Conservation (phyloP, 2,797 vertebrate species). For the Acrocephalus scirpaceus region DNA sequence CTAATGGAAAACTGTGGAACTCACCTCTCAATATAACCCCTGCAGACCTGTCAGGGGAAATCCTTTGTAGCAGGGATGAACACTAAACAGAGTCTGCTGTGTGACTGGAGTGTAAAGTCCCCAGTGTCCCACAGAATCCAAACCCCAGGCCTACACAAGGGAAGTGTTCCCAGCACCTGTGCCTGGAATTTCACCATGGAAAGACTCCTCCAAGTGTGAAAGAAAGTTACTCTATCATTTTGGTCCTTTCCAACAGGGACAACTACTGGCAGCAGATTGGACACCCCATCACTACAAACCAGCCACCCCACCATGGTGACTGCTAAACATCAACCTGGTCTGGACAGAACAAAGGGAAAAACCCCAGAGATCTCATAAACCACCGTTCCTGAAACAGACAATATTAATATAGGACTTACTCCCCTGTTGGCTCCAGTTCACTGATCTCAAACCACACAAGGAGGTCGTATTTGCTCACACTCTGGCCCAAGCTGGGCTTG, state of each 20-base stretch:
- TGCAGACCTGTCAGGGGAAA: not conserved
- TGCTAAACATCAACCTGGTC: not conserved
- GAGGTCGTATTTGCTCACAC: conserved; percentile 97
- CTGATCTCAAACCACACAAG: conserved; percentile 99
- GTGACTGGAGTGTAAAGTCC: not conserved
- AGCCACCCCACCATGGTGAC: not conserved
- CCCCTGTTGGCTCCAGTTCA: conserved; percentile 98
- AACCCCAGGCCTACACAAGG: not conserved
- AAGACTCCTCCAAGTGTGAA: not conserved
- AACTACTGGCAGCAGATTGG: not conserved
- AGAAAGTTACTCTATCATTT: not conserved
- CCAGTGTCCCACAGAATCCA: not conserved
- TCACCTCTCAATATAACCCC: not conserved
- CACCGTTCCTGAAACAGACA: not conserved
- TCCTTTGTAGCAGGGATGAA: not conserved
- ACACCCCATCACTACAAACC: not conserved
- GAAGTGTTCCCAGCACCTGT: not conserved
- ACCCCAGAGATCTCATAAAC: not conserved
- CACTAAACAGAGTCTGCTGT: not conserved
- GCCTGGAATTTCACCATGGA: not conserved
- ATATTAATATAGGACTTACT: conserved; percentile 83
- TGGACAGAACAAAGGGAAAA: not conserved
- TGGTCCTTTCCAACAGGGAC: not conserved
- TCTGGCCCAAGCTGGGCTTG: conserved; percentile 94
- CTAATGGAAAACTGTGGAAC: not conserved